phyloP scores from a whole-genome alignment of 1,140 invertebrate genomes.

The Galendromus occidentalis region DNA sequence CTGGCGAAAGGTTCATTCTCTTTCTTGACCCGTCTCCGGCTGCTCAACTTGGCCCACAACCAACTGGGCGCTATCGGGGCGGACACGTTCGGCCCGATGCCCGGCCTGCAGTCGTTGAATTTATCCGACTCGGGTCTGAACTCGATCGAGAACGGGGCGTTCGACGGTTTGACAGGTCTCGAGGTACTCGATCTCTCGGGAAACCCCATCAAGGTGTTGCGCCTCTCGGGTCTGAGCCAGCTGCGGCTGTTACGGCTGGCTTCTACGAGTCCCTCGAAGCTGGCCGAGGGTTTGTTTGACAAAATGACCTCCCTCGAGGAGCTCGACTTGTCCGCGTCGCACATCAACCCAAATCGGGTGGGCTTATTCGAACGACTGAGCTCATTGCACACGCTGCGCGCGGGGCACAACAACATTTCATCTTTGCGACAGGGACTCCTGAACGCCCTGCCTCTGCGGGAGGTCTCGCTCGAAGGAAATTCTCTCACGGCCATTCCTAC shows the following conservation, averaged over 20 bases:
- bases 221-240: background rate
- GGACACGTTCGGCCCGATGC: slow-evolving; percentile 46
- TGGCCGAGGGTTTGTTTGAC: slow-evolving; percentile 45
- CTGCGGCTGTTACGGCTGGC: background rate
- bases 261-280: background rate
- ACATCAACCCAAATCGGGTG: slow-evolving; percentile 2
- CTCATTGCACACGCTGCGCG: slow-evolving; percentile 1
- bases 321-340: slow-evolving; percentile 43
- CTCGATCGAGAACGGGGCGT: slow-evolving; percentile 16
- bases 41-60: slow-evolving; percentile 43
- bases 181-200: slow-evolving; percentile 35
- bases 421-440: background rate
- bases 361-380: background rate
- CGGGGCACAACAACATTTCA: background rate
- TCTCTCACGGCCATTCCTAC: background rate
- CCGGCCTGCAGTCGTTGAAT: slow-evolving; percentile 39
- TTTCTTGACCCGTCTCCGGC: slow-evolving; percentile 36
- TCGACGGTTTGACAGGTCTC: slow-evolving; percentile 17
- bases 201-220: slow-evolving; percentile 38
- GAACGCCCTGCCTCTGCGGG: background rate
- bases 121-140: slow-evolving; percentile 22
- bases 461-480: background rate
- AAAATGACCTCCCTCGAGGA: slow-evolving; percentile 38
- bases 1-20: slow-evolving; percentile 39
- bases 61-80: slow-evolving; percentile 50